These are phyloP conservation scores for Alectoris magna DNA, from an alignment of 2,797 vertebrate genomes.

Conservation along the genomic window DNA sequence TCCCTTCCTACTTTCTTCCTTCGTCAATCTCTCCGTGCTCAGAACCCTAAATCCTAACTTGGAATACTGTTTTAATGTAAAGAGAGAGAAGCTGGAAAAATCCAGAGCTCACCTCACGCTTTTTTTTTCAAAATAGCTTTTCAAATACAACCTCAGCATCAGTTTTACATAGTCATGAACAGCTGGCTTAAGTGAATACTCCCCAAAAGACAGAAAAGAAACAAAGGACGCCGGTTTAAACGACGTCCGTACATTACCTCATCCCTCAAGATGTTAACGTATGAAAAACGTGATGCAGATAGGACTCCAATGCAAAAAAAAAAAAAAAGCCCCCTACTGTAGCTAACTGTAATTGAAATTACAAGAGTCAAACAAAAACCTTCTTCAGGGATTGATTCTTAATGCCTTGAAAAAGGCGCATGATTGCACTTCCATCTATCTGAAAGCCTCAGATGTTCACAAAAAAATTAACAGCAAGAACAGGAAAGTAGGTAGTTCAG, in stretches of 20 bases:
- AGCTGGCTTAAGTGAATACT: neutral
- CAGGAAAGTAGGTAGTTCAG: neutral
- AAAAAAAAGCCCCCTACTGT: neutral
- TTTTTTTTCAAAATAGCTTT: neutral
- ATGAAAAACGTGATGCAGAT: neutral
- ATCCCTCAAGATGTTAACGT: neutral
- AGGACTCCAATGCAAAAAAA: neutral
- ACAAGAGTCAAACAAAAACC: constrained; percentile 18
- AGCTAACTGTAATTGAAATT: constrained; percentile 30
- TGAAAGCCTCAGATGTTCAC: neutral
- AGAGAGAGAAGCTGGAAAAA: neutral
- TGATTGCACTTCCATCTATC: neutral
- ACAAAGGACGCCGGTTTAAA: neutral
- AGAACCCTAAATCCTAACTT: neutral
- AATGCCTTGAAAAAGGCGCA: neutral
- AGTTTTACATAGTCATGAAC: neutral
- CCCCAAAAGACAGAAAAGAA: neutral
- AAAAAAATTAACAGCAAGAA: constrained; percentile 32
- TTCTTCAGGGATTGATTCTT: neutral
- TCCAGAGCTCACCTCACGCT: neutral
- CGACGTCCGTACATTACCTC: neutral
- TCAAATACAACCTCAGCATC: neutral
- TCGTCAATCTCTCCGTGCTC: neutral
- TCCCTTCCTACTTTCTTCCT: neutral
- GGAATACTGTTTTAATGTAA: neutral